Percentiles rank a stretch among this genome's conserved stretches.
Conservation (phyloP, 2,888 invertebrate genomes). For the Boloria euphrosyne region DNA sequence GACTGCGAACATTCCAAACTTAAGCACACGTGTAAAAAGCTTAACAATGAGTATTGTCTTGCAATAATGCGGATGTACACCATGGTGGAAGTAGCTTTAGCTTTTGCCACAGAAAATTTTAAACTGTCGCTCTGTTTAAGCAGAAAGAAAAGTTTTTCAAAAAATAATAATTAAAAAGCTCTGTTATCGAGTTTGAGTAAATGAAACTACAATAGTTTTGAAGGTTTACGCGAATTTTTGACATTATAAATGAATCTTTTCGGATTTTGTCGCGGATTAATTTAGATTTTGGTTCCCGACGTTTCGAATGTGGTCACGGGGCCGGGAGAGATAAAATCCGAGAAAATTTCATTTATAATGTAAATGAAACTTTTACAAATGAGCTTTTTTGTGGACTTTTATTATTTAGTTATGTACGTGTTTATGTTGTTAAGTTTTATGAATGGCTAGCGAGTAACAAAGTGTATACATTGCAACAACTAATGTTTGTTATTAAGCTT, state of each 20-base stretch:
- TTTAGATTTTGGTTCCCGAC: too few relatives aligned
- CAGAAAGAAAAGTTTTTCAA: too few relatives aligned
- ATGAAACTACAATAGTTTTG: too few relatives aligned
- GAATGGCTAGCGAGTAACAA: not conserved
- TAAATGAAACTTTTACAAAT: too few relatives aligned
- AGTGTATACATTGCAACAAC: constrained; percentile 3
- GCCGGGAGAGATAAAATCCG: too few relatives aligned
- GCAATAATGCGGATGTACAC: constrained; percentile 24
- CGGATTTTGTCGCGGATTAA: too few relatives aligned
- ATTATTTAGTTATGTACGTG: not conserved
- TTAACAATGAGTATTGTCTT: constrained; percentile 58
- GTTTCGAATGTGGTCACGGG: too few relatives aligned
- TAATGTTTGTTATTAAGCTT: constrained; percentile 18
- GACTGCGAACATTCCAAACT: constrained; percentile 29
- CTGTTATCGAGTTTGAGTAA: too few relatives aligned
- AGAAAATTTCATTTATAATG: too few relatives aligned
- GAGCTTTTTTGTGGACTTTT: too few relatives aligned
- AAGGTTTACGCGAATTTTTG: too few relatives aligned
- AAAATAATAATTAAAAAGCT: not conserved
- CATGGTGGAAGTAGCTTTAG: constrained; percentile 41
- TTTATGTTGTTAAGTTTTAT: not conserved
- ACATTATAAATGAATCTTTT: too few relatives aligned
- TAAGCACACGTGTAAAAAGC: constrained; percentile 46
- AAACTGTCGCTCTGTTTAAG: not conserved
- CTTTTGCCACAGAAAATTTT: constrained; percentile 29